These are phyloP conservation scores for Numenius arquata DNA, from an alignment of 2,113 vertebrate species.

Conservation along the genomic window DNA sequence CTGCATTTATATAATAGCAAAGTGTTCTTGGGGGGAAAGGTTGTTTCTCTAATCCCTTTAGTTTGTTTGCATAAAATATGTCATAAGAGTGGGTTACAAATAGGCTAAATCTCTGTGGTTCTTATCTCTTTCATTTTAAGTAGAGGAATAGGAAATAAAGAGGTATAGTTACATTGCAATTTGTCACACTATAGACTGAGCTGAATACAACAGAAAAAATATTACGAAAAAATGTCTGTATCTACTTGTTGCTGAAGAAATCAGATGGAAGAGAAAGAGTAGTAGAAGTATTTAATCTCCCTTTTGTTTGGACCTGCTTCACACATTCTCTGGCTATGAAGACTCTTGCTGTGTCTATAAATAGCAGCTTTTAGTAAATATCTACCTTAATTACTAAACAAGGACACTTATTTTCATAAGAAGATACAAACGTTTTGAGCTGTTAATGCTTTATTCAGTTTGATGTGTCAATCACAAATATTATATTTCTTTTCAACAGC, in stretches of 20 bases:
- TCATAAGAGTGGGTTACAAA: neutral
- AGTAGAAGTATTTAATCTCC: neutral
- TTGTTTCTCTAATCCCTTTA: slow-evolving; percentile 4
- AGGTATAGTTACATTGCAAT: neutral
- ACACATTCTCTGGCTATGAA: neutral
- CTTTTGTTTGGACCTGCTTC: neutral
- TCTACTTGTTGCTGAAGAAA: neutral
- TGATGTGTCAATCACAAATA: neutral
- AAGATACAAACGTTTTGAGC: neutral
- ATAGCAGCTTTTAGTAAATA: neutral
- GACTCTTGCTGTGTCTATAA: neutral
- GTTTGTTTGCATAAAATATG: neutral
- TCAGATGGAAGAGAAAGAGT: neutral
- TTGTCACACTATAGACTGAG: neutral
- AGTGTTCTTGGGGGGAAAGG: neutral
- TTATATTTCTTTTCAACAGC: neutral
- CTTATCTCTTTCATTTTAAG: neutral
- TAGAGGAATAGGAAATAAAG: neutral
- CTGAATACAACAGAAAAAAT: neutral
- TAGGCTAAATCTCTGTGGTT: neutral
- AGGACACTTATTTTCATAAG: neutral
- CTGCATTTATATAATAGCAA: neutral
- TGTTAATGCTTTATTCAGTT: neutral
- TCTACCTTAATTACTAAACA: neutral
- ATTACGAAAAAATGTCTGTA: neutral